phyloP scores from a whole-genome alignment of 2,113 vertebrate species.

The Phaethornis superciliosus region DNA sequence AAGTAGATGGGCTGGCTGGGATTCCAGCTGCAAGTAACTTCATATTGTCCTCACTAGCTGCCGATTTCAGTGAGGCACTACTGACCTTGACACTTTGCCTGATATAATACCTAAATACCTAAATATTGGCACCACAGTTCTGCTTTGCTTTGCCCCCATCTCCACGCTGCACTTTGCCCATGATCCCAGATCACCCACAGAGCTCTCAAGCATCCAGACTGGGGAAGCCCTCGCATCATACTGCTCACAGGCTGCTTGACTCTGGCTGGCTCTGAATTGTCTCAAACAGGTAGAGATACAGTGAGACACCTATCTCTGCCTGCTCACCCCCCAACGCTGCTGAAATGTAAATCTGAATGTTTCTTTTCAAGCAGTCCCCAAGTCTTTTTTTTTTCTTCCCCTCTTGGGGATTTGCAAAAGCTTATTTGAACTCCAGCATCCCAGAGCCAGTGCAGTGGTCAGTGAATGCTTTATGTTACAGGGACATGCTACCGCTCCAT shows the following conservation, averaged over 20 bases:
- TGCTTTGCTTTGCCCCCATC: neutral
- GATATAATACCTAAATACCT: neutral
- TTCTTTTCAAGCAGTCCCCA: neutral
- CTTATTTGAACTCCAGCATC: neutral
- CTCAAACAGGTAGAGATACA: neutral
- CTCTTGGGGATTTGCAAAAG: neutral
- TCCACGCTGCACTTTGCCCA: neutral
- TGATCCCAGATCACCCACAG: neutral
- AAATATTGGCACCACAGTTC: neutral
- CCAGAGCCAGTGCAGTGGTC: neutral
- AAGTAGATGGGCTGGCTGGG: neutral
- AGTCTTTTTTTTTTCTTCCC: neutral
- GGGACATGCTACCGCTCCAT: neutral
- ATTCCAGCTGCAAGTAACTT: neutral
- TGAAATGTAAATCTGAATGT: neutral
- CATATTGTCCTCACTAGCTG: neutral
- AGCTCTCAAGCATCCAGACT: neutral
- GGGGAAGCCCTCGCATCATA: neutral
- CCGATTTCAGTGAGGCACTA: neutral
- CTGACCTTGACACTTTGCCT: neutral
- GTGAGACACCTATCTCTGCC: fast-evolving
- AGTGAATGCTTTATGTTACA: neutral
- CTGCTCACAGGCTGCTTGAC: neutral
- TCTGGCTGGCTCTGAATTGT: neutral
- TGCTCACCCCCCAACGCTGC: neutral